Conservation (phyloP, 1,140 invertebrate genomes). For the Planococcus citri region DNA sequence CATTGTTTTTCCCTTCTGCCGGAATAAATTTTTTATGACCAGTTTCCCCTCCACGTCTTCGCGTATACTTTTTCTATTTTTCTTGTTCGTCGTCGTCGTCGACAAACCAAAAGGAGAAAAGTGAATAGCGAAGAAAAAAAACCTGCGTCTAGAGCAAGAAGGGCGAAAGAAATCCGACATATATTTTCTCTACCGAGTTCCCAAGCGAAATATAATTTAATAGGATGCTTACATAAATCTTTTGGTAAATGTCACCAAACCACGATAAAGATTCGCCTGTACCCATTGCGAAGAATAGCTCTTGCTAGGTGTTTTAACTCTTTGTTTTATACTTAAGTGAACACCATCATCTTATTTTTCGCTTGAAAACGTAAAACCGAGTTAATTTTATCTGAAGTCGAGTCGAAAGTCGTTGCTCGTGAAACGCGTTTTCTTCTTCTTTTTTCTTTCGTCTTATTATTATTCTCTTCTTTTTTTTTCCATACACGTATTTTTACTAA, state of each 20-base stretch:
- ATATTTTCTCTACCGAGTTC: neutral
- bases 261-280: neutral
- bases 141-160: neutral
- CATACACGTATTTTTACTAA: too few relatives aligned
- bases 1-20: neutral
- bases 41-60: neutral
- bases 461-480: too few relatives aligned
- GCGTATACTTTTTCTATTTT: neutral
- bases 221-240: conserved; percentile 7
- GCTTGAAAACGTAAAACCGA: neutral
- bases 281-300: neutral
- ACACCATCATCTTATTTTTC: conserved; percentile 3
- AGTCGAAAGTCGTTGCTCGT: too few relatives aligned
- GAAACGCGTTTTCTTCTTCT: too few relatives aligned
- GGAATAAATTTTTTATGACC: conserved; percentile 1
- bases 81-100: neutral
- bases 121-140: neutral
- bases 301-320: neutral
- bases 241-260: conserved; percentile 6
- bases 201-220: conserved; percentile 7
- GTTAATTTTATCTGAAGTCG: conserved; percentile 6
- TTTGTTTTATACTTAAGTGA: conserved; percentile 8
- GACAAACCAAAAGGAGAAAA: neutral
- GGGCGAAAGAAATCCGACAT: neutral
- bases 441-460: too few relatives aligned